Conservation (phyloP, 2,888 invertebrate species). For the Ennomos erosarius region DNA sequence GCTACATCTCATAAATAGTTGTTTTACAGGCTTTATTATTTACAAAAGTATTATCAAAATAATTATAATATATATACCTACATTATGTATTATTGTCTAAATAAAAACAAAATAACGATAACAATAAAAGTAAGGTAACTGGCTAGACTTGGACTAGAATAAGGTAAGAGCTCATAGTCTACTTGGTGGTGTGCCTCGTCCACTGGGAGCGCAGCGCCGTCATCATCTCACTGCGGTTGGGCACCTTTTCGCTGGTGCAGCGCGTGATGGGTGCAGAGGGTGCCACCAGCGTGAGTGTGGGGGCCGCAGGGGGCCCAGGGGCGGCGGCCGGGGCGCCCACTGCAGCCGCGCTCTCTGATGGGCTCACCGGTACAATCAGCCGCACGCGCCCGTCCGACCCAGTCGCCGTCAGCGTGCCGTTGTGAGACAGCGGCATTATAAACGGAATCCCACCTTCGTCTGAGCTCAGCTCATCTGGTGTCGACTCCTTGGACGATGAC, state of each 20-base stretch:
- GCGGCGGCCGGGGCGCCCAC: conserved; percentile 55
- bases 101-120: conserved; percentile 42
- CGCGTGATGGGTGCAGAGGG: conserved; percentile 89
- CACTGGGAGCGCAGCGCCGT: conserved; percentile 92
- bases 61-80: background rate
- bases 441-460: conserved; percentile 81
- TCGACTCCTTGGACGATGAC: conserved; percentile 79
- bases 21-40: conserved; percentile 12
- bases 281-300: conserved; percentile 81
- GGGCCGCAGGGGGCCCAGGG: conserved; percentile 60
- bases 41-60: conserved; percentile 11
- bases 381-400: conserved; percentile 86
- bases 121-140: conserved; percentile 52
- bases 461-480: conserved; percentile 66
- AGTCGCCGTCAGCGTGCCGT: conserved; percentile 86
- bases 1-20: conserved; percentile 16
- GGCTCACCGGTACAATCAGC: conserved; percentile 87
- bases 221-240: conserved; percentile 94
- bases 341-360: conserved; percentile 68
- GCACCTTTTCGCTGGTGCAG: conserved; percentile 94
- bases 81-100: conserved; percentile 3
- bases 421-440: conserved; percentile 88
- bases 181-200: conserved; percentile 96
- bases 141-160: conserved; percentile 50
- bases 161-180: conserved; percentile 48